Percentiles rank a stretch among this genome's conserved stretches.
phyloP scores from a whole-genome alignment of 2,888 invertebrate genomes.

The Epirrhoe alternata region DNA sequence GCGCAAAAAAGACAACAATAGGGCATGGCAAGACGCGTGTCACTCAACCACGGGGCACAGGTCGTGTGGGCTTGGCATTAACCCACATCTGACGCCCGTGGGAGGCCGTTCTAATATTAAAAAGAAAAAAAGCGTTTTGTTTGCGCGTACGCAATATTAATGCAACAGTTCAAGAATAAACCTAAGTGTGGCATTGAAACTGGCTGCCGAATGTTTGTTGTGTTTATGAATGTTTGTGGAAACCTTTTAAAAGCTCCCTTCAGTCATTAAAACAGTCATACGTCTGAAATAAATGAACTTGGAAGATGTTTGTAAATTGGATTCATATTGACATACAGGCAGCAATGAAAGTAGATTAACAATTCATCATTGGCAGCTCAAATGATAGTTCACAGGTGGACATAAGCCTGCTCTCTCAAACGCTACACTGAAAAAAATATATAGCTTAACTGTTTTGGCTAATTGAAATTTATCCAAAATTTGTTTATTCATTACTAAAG shows the following conservation, averaged over 20 bases:
- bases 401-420: too few relatives aligned
- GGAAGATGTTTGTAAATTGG: neutral
- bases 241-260: conserved; percentile 10
- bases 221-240: conserved; percentile 16
- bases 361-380: too few relatives aligned
- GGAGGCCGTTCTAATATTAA: conserved; percentile 80
- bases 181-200: conserved; percentile 40
- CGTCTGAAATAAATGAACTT: neutral
- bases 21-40: conserved; percentile 60
- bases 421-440: too few relatives aligned
- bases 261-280: neutral
- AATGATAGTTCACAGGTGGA: too few relatives aligned
- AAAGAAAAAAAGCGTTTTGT: conserved; percentile 67
- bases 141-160: conserved; percentile 65
- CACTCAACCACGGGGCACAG: conserved; percentile 66
- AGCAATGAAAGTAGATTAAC: neutral
- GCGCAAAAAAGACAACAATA: conserved; percentile 56
- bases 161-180: conserved; percentile 70
- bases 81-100: conserved; percentile 76
- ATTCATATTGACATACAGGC: neutral
- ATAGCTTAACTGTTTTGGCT: too few relatives aligned
- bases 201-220: conserved; percentile 24
- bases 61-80: conserved; percentile 81
- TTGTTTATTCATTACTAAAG: too few relatives aligned
- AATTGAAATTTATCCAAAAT: too few relatives aligned